phyloP scores from a whole-genome alignment of 2,797 vertebrate species.

The Pangasius larnaudii region DNA sequence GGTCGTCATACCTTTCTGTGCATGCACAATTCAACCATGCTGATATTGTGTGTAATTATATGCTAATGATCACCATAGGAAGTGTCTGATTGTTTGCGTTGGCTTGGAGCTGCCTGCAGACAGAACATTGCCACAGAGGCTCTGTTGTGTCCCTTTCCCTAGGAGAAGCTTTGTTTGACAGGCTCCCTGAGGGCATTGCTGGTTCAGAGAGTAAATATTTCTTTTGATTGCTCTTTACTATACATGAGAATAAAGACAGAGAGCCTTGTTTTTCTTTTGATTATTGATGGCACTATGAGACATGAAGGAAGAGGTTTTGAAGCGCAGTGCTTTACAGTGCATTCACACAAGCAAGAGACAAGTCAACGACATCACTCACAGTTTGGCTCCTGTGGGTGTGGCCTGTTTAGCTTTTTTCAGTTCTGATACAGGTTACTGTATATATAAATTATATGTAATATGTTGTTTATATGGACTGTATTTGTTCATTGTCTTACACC shows the following conservation, averaged over 20 bases:
- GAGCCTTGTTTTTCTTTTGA: neutral
- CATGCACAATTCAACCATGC: neutral
- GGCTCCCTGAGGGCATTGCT: constrained; percentile 24
- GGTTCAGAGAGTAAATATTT: constrained; percentile 25
- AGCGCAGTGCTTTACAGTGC: neutral
- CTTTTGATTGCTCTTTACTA: constrained; percentile 35
- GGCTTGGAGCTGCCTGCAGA: constrained; percentile 35
- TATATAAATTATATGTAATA: neutral
- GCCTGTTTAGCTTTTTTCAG: neutral
- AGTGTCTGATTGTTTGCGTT: constrained; percentile 26
- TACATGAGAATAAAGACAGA: neutral
- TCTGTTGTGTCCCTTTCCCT: constrained; percentile 41
- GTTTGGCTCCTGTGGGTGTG: neutral
- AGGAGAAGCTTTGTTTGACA: constrained; percentile 41
- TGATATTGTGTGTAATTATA: constrained; percentile 36
- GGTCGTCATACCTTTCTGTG: constrained; percentile 2
- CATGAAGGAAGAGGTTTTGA: neutral
- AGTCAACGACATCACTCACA: neutral
- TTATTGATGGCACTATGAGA: neutral
- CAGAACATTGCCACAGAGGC: constrained; percentile 32
- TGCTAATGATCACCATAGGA: constrained; percentile 5
- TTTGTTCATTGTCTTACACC: neutral
- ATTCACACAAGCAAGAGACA: neutral
- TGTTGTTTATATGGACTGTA: neutral
- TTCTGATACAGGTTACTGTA: neutral